Conservation (phyloP, 35 echinoderm and acorn worm genomes). For the Heliocidaris tuberculata region DNA sequence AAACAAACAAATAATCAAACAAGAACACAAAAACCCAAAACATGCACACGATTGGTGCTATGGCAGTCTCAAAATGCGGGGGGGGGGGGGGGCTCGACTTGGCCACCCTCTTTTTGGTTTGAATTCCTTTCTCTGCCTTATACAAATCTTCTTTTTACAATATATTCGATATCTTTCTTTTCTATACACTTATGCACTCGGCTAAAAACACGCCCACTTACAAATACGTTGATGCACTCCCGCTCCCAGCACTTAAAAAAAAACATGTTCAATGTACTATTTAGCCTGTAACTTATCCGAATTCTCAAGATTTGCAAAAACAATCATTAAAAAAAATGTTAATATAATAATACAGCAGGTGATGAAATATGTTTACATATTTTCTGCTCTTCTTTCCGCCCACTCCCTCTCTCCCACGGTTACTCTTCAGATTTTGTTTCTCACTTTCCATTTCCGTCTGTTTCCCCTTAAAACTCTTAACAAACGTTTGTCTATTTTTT, state of each 20-base stretch:
- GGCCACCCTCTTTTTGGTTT: too few relatives aligned
- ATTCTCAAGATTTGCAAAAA: background rate
- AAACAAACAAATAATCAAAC: too few relatives aligned
- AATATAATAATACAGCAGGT: background rate
- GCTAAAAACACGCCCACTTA: too few relatives aligned
- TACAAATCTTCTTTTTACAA: too few relatives aligned
- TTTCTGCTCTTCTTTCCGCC: background rate
- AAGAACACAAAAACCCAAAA: too few relatives aligned
- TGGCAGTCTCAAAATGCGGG: too few relatives aligned
- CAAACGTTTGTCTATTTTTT: background rate
- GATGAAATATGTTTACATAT: background rate
- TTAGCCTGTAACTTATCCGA: background rate
- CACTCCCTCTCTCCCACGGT: background rate
- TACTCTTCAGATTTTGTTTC: background rate
- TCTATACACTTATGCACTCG: too few relatives aligned
- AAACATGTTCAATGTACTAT: background rate
- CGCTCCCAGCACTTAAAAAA: background rate
- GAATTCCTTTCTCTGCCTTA: too few relatives aligned
- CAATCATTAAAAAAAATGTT: background rate
- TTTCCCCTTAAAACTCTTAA: background rate
- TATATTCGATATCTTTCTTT: too few relatives aligned
- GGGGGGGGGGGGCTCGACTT: too few relatives aligned
- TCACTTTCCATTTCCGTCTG: background rate
- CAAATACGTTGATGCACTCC: background rate
- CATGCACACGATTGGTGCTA: too few relatives aligned